Evolutionary conservation across 2,888 invertebrate species (phyloP).

Genomic region (Strigamia maritima): DNA sequence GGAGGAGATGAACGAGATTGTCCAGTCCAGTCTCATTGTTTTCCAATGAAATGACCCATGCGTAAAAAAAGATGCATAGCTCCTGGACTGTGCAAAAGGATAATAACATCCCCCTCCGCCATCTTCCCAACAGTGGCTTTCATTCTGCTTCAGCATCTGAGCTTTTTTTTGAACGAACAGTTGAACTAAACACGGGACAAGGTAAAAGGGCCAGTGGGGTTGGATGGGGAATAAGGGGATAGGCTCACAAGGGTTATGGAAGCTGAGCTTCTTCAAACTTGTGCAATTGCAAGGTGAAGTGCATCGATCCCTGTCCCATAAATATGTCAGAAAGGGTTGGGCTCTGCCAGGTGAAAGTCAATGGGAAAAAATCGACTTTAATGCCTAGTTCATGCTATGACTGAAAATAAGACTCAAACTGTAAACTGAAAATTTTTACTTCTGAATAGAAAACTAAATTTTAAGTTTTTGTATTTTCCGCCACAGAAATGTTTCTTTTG

Average conservation of each 20-base stretch:
- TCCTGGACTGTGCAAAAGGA: background rate
- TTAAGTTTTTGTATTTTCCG: too few species aligned
- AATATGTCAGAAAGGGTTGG: slow-evolving; percentile 7
- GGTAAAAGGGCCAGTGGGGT: background rate
- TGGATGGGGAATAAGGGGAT: background rate
- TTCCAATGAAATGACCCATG: background rate
- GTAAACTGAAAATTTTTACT: too few species aligned
- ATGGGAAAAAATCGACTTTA: background rate
- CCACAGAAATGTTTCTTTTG: too few species aligned
- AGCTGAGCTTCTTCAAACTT: slow-evolving; percentile 9
- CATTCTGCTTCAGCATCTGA: background rate
- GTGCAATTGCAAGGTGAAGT: slow-evolving; percentile 15
- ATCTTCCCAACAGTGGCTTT: background rate
- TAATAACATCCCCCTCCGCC: background rate
- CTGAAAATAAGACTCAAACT: too few species aligned
- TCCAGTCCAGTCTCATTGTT: slow-evolving; percentile 19
- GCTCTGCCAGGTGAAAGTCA: background rate
- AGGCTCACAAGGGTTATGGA: background rate
- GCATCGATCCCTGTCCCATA: slow-evolving; percentile 10
- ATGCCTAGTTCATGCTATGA: too few species aligned
- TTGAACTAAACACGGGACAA: slow-evolving; percentile 5
- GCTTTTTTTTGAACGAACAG: slow-evolving; percentile 9
- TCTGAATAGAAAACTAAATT: too few species aligned
- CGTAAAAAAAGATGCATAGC: background rate
- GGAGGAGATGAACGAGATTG: slow-evolving; percentile 23